Evolutionary conservation across 2,888 invertebrate genomes (phyloP).

Genomic region (Dromius quadrimaculatus): DNA sequence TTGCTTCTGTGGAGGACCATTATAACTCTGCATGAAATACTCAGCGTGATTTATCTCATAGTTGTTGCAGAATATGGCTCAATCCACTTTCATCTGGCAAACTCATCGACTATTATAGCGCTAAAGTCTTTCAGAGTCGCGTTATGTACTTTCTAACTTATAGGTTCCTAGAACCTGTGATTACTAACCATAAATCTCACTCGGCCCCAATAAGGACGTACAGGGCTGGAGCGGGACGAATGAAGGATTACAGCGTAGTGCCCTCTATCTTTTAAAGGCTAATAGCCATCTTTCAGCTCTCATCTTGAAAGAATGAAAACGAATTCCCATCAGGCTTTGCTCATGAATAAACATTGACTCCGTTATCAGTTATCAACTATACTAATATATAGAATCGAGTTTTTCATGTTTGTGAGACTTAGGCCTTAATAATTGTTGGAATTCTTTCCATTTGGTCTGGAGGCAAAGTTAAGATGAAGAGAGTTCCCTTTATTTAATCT

Average conservation of each 20-base stretch:
- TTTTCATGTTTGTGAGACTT: no score
- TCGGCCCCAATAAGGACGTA: constrained; percentile 56
- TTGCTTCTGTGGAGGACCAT: background rate
- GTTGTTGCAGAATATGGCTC: constrained; percentile 37
- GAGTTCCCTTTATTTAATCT: no score
- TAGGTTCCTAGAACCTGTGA: constrained; percentile 56
- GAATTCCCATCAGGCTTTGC: no score
- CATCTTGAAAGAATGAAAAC: background rate
- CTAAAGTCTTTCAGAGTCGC: constrained; percentile 43
- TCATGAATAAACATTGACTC: no score
- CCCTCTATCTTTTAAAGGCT: background rate
- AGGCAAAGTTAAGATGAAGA: no score
- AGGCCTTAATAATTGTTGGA: no score
- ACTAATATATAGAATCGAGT: no score
- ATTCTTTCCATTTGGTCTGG: no score
- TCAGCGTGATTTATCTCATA: constrained; percentile 41
- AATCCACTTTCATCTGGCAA: constrained; percentile 47
- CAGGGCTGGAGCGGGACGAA: constrained; percentile 1
- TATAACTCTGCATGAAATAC: constrained; percentile 27
- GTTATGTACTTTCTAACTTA: constrained; percentile 59
- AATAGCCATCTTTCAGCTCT: background rate
- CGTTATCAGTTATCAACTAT: no score
- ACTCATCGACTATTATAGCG: constrained; percentile 48
- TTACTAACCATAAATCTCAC: constrained; percentile 59
- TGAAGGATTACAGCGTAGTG: background rate